Percentiles rank a stretch among this genome's conserved stretches.
Conservation (phyloP, 2,888 invertebrate species). For the Drosophila acutilabella region DNA sequence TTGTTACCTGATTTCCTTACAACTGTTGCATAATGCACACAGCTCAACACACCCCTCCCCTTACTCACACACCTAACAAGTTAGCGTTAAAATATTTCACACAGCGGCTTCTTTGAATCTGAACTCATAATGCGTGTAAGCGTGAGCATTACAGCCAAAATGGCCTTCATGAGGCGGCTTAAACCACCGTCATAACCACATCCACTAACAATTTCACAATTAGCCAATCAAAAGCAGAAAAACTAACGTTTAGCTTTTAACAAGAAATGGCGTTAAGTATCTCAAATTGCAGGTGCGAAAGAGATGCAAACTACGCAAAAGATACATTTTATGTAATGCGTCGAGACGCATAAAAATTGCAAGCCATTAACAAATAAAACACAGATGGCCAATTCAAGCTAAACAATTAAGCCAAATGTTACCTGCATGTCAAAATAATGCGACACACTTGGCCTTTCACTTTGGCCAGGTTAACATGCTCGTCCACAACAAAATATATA, state of each 20-base stretch:
- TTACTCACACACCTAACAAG: neutral
- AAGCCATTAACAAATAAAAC: constrained; percentile 62
- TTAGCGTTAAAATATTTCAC: constrained; percentile 46
- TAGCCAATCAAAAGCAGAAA: constrained; percentile 57
- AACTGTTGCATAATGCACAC: constrained; percentile 29
- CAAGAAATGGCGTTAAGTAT: constrained; percentile 45
- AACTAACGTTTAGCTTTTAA: constrained; percentile 35
- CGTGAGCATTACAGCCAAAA: constrained; percentile 64
- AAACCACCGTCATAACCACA: constrained; percentile 19
- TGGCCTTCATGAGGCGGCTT: constrained; percentile 57
- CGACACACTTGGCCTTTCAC: constrained; percentile 53
- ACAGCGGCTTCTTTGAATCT: constrained; percentile 60
- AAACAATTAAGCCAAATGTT: constrained; percentile 57
- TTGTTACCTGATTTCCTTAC: constrained; percentile 32
- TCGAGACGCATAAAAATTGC: constrained; percentile 53
- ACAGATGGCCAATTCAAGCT: constrained; percentile 38
- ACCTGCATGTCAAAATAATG: constrained; percentile 15
- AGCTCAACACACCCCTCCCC: neutral
- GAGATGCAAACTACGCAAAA: constrained; percentile 28
- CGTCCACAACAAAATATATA: constrained; percentile 6
- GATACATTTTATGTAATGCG: constrained; percentile 58
- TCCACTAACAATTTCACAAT: constrained; percentile 44
- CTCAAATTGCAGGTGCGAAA: constrained; percentile 6
- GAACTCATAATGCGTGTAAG: constrained; percentile 61
- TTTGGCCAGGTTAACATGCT: constrained; percentile 14